Evolutionary conservation across 2,888 invertebrate genomes (phyloP), one percentile per base, ranked within the genome.

Genomic region (Apamea crenata): DNA sequence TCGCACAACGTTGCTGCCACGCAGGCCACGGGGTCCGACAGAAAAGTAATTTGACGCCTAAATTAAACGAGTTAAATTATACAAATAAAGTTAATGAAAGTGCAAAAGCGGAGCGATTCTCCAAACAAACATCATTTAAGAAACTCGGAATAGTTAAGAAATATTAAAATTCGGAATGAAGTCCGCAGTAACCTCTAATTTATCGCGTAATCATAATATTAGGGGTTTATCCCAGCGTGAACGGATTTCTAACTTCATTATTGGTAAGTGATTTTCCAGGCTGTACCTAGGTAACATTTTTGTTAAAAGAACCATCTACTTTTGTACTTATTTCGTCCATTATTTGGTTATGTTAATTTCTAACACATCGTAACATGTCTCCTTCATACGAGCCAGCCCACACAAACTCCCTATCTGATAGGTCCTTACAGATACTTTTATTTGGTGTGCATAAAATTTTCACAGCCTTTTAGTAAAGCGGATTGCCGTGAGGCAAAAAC

Each of bases 401-500:
- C 85, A 75, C 80, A 82, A 77, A 86, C 84, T 75, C 80, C 77
- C 85, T 87, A 89, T 90, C 85, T 86, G 87, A 90, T 90, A 84
- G 87, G 84, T 87, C 87, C 83, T 82, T 85, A 85, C 80, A 87
- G 79, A 88, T 90, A 87, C 85, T 90, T 93, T 94, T 94, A 94
- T 95, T 94, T 90, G 89, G 90, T 90, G 90, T 93, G 91, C 94
- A 95, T 96, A 95, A 95, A 94, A 94, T 94, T 95, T 96, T 95
- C 94, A 94, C 93, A 92, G 93, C 92, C 94, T 94, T 94, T 94
- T 94, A 94, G 94, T 92, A 94, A 95, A 96, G 95, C 94, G 94
- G 94, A 95, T 96, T 94, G 93, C 92, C 90, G 92, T 92, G 91
- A 92, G 91, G 92, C 90, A 91, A 94, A 94, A 93, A 93, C 92